Conservation (phyloP, 2,888 invertebrate species). For the Parnassius smintheus region DNA sequence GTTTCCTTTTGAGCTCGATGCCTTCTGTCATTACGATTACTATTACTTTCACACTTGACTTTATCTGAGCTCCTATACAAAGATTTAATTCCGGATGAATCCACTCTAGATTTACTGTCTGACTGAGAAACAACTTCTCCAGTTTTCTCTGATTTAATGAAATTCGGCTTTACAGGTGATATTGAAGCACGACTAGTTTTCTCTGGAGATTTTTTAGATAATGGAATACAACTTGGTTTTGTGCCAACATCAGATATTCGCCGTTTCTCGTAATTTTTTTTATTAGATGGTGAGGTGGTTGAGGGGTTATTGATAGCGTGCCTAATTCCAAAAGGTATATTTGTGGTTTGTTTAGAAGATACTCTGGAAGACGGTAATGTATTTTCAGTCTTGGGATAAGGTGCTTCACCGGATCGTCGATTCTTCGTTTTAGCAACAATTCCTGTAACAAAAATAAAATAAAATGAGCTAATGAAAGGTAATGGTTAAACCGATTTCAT, state of each 20-base stretch:
- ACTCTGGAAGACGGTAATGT: constrained; percentile 74
- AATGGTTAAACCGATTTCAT: neutral
- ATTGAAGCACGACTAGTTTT: constrained; percentile 54
- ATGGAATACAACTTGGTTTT: constrained; percentile 71
- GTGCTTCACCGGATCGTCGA: constrained; percentile 64
- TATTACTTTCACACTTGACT: constrained; percentile 67
- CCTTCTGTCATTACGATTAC: constrained; percentile 67
- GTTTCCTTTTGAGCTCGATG: constrained; percentile 75
- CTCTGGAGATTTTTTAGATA: constrained; percentile 64
- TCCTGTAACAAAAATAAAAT: constrained; percentile 65
- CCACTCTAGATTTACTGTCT: constrained; percentile 58
- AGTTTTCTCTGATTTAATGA: constrained; percentile 36
- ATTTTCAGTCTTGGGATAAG: constrained; percentile 70
- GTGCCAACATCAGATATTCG: constrained; percentile 56
- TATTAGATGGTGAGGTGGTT: constrained; percentile 42
- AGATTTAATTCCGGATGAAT: constrained; percentile 51
- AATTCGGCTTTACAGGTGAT: constrained; percentile 66
- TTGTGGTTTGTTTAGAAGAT: constrained; percentile 67
- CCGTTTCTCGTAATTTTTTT: constrained; percentile 59
- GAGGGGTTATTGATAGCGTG: constrained; percentile 55
- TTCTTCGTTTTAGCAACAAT: constrained; percentile 58
- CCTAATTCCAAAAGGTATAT: constrained; percentile 64
- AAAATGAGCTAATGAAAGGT: constrained; percentile 19
- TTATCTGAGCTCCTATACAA: constrained; percentile 66
- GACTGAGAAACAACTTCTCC: constrained; percentile 45